Evolutionary conservation across 2,888 invertebrate genomes (phyloP).

Genomic region (Chorisops tibialis): DNA sequence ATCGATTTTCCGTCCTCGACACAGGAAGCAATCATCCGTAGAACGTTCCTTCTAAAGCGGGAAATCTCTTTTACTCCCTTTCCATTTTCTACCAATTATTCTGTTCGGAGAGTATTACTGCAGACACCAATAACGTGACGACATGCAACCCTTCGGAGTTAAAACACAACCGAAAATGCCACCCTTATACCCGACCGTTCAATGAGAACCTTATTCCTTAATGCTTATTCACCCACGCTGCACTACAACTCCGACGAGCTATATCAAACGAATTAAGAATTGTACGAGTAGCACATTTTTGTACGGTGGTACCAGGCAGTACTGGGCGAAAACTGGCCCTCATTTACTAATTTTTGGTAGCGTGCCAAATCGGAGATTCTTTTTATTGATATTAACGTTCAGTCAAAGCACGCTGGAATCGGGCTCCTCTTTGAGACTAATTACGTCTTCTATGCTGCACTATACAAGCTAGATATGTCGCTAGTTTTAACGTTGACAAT

Average conservation of each 20-base stretch:
- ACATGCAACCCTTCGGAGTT: conserved; percentile 46
- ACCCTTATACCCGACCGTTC: neutral
- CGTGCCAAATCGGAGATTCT: conserved; percentile 33
- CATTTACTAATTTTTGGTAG: conserved; percentile 35
- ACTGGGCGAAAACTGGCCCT: conserved; percentile 33
- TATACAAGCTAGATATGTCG: conserved; percentile 21
- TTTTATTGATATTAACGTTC: conserved; percentile 34
- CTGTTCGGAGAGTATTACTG: conserved; percentile 32
- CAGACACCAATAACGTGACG: conserved; percentile 49
- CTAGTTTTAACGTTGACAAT: conserved; percentile 18
- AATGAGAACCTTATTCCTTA: neutral
- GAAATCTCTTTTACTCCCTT: conserved; percentile 18
- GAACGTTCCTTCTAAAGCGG: conserved; percentile 23
- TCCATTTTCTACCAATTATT: conserved; percentile 31
- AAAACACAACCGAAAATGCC: neutral
- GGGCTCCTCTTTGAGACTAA: conserved; percentile 4
- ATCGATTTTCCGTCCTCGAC: conserved; percentile 30
- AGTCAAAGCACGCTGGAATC: conserved; percentile 20
- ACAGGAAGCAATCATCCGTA: conserved; percentile 30
- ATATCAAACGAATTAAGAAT: conserved; percentile 39
- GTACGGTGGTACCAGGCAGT: conserved; percentile 33
- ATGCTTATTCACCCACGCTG: conserved; percentile 4
- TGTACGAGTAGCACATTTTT: conserved; percentile 31
- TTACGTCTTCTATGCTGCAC: neutral
- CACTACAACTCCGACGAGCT: conserved; percentile 33